Evolutionary conservation across 2,888 invertebrate species (phyloP).

Genomic region (Aleiodes testaceus): DNA sequence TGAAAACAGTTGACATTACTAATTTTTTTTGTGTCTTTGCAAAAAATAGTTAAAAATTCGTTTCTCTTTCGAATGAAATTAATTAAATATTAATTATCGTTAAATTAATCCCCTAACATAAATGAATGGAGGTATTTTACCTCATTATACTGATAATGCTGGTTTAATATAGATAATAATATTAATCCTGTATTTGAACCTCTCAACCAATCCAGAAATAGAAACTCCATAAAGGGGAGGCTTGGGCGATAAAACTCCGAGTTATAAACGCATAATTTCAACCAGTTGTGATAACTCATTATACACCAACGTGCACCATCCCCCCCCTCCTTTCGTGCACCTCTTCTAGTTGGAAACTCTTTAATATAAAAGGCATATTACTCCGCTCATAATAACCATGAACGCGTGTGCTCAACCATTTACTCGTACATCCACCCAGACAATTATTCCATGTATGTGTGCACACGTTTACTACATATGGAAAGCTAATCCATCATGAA

Average conservation of each 20-base stretch:
- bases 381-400: slow-evolving; percentile 43
- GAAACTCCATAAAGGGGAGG: no score
- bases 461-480: background rate
- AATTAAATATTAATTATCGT: background rate
- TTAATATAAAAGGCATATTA: slow-evolving; percentile 16
- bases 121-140: slow-evolving; percentile 43
- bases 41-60: background rate
- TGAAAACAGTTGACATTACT: slow-evolving; percentile 52
- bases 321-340: background rate
- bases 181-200: slow-evolving; percentile 56
- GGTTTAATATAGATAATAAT: slow-evolving; percentile 57
- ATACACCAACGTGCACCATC: background rate
- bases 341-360: slow-evolving; percentile 8
- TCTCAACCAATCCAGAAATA: background rate
- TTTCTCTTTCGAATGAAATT: background rate
- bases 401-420: slow-evolving; percentile 29
- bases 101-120: background rate
- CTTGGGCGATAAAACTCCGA: background rate
- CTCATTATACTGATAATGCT: slow-evolving; percentile 62
- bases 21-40: slow-evolving; percentile 23
- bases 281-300: slow-evolving; percentile 55
- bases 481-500: slow-evolving; percentile 69
- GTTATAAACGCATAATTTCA: slow-evolving; percentile 36
- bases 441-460: background rate
- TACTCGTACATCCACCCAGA: slow-evolving; percentile 45